A percentile compares a stretch with the other conserved stretches of the same genome.
Conservation (phyloP, 2,888 invertebrate genomes). For the Leucophora obtusa region DNA sequence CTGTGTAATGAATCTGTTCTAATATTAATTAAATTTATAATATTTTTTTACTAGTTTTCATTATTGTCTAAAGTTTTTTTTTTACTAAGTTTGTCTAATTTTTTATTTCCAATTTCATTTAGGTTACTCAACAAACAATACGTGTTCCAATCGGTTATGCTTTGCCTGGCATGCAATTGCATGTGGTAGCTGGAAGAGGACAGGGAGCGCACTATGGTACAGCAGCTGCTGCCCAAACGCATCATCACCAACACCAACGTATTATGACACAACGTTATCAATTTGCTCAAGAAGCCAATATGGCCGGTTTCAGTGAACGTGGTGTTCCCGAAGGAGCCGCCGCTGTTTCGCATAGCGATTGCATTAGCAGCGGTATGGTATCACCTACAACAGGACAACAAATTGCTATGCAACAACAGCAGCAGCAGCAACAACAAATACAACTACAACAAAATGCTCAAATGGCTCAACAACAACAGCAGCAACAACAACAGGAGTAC, state of each 20-base stretch:
- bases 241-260: slow-evolving; percentile 71
- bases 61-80: neutral
- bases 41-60: no score
- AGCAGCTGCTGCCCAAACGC: slow-evolving; percentile 69
- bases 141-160: slow-evolving; percentile 79
- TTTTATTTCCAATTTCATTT: neutral
- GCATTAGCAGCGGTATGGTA: slow-evolving; percentile 70
- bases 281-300: slow-evolving; percentile 70
- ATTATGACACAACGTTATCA: slow-evolving; percentile 74
- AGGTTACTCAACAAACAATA: slow-evolving; percentile 80
- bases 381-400: slow-evolving; percentile 70
- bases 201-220: slow-evolving; percentile 72
- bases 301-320: slow-evolving; percentile 80
- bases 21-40: no score
- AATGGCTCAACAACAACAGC: slow-evolving; percentile 69
- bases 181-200: slow-evolving; percentile 78
- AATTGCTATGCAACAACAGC: slow-evolving; percentile 65
- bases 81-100: neutral
- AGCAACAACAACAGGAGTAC: slow-evolving; percentile 74
- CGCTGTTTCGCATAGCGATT: slow-evolving; percentile 79
- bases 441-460: slow-evolving; percentile 73
- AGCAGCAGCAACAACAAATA: slow-evolving; percentile 75
- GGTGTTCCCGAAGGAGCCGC: slow-evolving; percentile 88
- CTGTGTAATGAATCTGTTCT: no score
- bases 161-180: slow-evolving; percentile 79